phyloP scores from a whole-genome alignment of 2,113 vertebrate genomes.

The Promerops cafer region DNA sequence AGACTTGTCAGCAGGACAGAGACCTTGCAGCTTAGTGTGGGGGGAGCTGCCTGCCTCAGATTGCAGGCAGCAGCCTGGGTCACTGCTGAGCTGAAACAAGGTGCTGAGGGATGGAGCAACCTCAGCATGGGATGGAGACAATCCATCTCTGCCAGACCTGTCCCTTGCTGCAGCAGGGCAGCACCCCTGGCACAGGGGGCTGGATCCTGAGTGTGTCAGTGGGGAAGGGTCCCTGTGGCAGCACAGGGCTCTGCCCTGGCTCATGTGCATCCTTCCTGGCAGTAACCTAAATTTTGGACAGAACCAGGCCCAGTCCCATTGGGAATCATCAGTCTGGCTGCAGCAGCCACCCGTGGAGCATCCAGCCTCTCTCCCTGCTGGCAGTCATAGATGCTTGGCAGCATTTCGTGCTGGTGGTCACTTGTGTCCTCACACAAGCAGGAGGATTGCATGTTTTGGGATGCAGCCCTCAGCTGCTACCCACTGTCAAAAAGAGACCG shows the following conservation, averaged over 20 bases:
- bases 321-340: background rate
- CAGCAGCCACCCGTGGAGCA: background rate
- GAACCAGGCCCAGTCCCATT: background rate
- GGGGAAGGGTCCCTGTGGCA: background rate
- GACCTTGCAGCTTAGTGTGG: background rate
- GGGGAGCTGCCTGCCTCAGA: background rate
- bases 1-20: background rate
- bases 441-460: background rate
- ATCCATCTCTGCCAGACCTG: background rate
- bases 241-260: background rate
- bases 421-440: background rate
- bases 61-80: background rate
- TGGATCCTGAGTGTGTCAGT: background rate
- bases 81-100: background rate
- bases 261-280: background rate
- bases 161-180: background rate
- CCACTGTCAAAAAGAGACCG: rapidly evolving
- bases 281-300: background rate
- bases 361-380: background rate
- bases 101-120: background rate
- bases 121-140: background rate
- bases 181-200: background rate
- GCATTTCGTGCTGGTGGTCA: rapidly evolving
- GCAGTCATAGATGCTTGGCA: rapidly evolving
- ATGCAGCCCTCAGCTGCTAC: background rate